Conservation (phyloP, 1,140 invertebrate genomes). For the Aethina tumida region DNA sequence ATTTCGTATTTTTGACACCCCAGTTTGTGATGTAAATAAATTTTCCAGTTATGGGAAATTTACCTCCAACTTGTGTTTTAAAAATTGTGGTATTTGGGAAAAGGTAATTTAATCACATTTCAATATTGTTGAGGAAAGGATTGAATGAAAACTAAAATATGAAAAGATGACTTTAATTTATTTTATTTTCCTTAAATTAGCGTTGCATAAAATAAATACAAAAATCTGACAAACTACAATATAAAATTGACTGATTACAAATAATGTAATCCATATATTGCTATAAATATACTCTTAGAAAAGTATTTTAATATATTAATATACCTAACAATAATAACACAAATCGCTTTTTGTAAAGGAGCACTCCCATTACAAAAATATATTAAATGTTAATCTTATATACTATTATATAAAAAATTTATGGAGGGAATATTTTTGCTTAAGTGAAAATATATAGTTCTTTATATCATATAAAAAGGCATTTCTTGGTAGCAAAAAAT, state of each 20-base stretch:
- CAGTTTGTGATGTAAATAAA: no score
- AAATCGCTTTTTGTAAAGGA: constrained; percentile 30
- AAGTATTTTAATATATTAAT: constrained; percentile 26
- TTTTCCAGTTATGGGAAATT: no score
- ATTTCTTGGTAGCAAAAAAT: constrained; percentile 30
- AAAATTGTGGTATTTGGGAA: no score
- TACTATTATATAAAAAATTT: constrained; percentile 25
- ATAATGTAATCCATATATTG: constrained; percentile 30
- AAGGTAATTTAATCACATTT: no score
- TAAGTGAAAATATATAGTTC: constrained; percentile 26
- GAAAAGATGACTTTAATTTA: no score
- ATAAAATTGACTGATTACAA: constrained; percentile 32
- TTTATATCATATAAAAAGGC: constrained; percentile 28
- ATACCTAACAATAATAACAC: constrained; percentile 34
- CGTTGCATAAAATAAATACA: constrained; percentile 35
- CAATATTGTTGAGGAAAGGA: not conserved
- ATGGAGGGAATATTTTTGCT: constrained; percentile 33
- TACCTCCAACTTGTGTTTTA: no score
- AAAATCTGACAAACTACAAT: constrained; percentile 30
- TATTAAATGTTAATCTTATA: constrained; percentile 20
- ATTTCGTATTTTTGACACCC: no score
- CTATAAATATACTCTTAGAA: constrained; percentile 20
- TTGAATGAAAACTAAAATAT: constrained; percentile 10
- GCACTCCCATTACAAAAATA: constrained; percentile 27
- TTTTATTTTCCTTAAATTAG: constrained; percentile 28